Base-by-base conservation (phyloP, 2,113 vertebrate genomes). In the Rhineura floridana region DNA sequence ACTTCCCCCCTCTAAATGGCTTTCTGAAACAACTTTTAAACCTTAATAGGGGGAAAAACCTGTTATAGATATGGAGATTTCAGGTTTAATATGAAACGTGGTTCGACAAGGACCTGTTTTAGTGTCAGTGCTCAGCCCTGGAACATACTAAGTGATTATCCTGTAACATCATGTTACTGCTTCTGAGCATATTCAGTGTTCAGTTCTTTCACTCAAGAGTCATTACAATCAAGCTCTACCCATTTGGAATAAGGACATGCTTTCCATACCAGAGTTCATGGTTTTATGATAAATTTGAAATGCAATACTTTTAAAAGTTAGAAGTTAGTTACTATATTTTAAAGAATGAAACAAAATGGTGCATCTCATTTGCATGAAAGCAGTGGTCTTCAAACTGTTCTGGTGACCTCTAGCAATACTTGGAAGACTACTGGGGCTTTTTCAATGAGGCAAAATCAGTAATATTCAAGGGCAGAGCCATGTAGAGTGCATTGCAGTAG, bases 1-100 rank as follows among this genome's bases (percentile, higher is more conserved):
- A 65, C 81, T 83, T 88, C 81, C 2, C 33, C 69, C 44, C 36
- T 76, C 55, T 83, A 88, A 88, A 88, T 83, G 81, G 80, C 70
- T 83, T 88, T 88, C n/a, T 83, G 80, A 88, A 78, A 86, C 73
- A 77, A 77, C 59, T 50, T 85, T 65, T 48, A 55, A 86, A 88
- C 82, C 44, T 62, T 88, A 83, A 65, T 88, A 36, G n/a, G 13
- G 25, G 25, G 23, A 52, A 48, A 59, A 63, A 50, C 44, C n/a
- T 86, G 62, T 76, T n/a, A 13, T 76, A 63, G 42, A 83, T 42
- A 50, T 65, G 59, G 30, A 44, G 5, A 50, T 30, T 76, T 76
- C 55, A 75, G 42, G 42, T 1, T 25, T 75, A 69, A 52, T 55
- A 55, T 44, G 36, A 80, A 25, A 17, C 77, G 70, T 55, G 25